Conservation (phyloP, 2,797 vertebrate species). For the Pipistrellus pygmaeus region DNA sequence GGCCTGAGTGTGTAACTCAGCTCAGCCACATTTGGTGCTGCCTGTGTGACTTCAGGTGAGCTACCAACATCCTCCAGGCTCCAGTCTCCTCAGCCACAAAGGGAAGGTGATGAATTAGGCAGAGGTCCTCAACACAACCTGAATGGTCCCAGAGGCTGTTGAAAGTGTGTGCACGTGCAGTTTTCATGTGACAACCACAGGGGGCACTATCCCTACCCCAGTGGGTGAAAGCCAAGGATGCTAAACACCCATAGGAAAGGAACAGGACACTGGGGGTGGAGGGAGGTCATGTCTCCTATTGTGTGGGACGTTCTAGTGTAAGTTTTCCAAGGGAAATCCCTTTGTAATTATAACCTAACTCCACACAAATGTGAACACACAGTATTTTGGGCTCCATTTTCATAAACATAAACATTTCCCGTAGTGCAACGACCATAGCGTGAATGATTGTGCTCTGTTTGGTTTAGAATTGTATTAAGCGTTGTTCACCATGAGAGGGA, state of each 20-base stretch:
- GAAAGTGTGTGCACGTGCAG: neutral
- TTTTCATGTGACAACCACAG: neutral
- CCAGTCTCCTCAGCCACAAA: neutral
- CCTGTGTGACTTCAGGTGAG: neutral
- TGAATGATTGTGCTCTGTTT: neutral
- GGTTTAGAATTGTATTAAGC: neutral
- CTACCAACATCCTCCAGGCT: neutral
- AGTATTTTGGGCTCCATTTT: neutral
- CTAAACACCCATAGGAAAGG: neutral
- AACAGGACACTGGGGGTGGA: fast-evolving
- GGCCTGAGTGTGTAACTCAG: neutral
- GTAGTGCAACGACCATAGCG: neutral
- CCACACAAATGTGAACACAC: neutral
- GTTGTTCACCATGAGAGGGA: neutral
- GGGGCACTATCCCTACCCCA: neutral
- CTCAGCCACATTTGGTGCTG: neutral
- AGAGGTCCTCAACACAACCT: neutral
- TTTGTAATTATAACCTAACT: neutral
- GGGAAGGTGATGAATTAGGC: neutral
- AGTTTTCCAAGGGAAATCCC: neutral
- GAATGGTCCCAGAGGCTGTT: neutral
- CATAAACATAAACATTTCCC: neutral
- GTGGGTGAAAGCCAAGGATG: neutral
- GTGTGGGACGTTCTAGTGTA: neutral
- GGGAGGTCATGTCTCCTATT: neutral